Base-by-base conservation (phyloP, 1,140 invertebrate genomes). In the Semibalanus balanoides region DNA sequence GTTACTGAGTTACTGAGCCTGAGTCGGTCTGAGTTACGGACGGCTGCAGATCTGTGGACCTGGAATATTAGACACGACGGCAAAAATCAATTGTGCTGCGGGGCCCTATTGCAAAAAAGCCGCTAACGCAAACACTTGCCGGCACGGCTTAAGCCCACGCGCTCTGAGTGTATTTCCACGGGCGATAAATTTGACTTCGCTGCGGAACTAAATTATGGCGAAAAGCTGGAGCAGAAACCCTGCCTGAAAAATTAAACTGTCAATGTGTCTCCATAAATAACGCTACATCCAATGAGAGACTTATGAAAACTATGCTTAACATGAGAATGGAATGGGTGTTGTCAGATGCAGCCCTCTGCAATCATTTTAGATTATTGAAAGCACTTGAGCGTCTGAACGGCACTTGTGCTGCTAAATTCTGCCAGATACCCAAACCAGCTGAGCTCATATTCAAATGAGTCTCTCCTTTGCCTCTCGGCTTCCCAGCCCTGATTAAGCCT, bases 191-290 rank as follows among this genome's bases (percentile, higher is more conserved):
- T 64, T 64, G 22, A 64, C 22, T 64, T 64, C 51, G 22, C 51
- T 1, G 51, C 51, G 11, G 7, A 64, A 25, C 51, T 64, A 64
- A 64, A 64, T 64, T 64, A 64, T 25, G 51, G 51, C 51, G 14
- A 64, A 64, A 64, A 64, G 51, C 51, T 25, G 51, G 51, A 64
- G 51, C 51, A 64, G 51, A 64, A 64, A 64, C 51, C 22, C 51
- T 64, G 51, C 51, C 51, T 28, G 70, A 72, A 72, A 72, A 30
- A 72, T 72, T 72, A 72, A 72, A 72, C 70, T 72, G 70, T 72
- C 29, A 30, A 30, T 72, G 29, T 27, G n/a, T 30, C 29, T 72
- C n/a, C 70, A 72, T 72, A 72, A 72, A 72, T 72, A 72, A 72
- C 70, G n/a, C 70, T 64, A 64, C 22, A 64, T 64, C 51, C 51